Base-by-base conservation (phyloP, 2,797 vertebrate genomes). In the Danio choprae region DNA sequence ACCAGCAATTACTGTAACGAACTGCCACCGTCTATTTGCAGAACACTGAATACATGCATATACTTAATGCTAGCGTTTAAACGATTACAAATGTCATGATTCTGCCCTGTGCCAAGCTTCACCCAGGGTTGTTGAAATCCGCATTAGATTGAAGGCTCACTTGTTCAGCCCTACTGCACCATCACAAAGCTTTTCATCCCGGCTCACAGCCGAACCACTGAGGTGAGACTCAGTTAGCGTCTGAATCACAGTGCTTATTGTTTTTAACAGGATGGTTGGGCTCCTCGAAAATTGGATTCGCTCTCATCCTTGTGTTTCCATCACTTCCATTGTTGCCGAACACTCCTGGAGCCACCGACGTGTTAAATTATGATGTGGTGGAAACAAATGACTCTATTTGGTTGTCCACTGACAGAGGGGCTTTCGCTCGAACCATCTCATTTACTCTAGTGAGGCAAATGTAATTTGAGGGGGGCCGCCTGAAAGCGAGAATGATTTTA, bases 281-380 rank as follows among this genome's bases (percentile, higher is more conserved):
- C 79, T 86, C 20, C 60, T 77, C 22, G 63, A 83, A 87, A 81
- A 83, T 65, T 80, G 73, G 79, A 85, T 87, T 88, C 18, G 5
- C 67, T 77, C 86, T 82, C 36, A 7, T 69, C 84, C 22, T 73
- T 64, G 74, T 80, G 81, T 87, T 86, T 81, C 64, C 84, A 55
- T 77, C 53, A 74, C 62, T 73, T 53, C 18, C 50, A 59, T 50
- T 72, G 78, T 64, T 74, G 76, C 75, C 80, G 79, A 15, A 22
- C 68, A 84, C 79, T 77, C 71, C 63, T 78, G 20, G 51, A 76
- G 69, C 86, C 81, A 81, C 63, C 77, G 81, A 68, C 55, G 74
- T 86, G 88, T 84, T 85, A 88, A 84, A 86, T 88, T 79, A 84
- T 88, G 77, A 88, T 89, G 87, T 77, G 74, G 46, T 80, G 71